Conservation (phyloP, 2,797 vertebrate species). For the Neostethus bicornis region DNA sequence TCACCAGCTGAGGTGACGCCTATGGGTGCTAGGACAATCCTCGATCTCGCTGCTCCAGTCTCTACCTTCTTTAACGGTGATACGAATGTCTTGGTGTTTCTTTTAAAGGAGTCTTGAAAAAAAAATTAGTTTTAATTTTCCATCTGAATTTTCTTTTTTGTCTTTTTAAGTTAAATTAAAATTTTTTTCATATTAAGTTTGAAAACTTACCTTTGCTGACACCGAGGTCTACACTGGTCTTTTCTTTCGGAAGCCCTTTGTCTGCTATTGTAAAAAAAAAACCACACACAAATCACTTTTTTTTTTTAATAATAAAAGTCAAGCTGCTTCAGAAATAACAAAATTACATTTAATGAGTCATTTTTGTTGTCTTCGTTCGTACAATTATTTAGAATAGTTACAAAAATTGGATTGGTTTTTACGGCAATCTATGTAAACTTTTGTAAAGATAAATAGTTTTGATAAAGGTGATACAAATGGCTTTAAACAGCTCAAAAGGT, state of each 20-base stretch:
- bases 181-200: neutral
- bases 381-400: no score
- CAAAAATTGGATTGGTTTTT: no score
- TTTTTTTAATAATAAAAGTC: slow-evolving; percentile 40
- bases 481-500: no score
- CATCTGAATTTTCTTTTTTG: neutral
- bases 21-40: slow-evolving; percentile 83
- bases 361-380: no score
- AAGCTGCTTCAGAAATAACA: neutral
- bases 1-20: slow-evolving; percentile 78
- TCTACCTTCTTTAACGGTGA: slow-evolving; percentile 85
- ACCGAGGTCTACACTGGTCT: slow-evolving; percentile 32
- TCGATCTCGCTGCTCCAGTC: slow-evolving; percentile 82
- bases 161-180: neutral
- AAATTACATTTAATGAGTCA: neutral
- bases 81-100: slow-evolving; percentile 54
- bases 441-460: no score
- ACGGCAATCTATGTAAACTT: no score
- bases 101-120: slow-evolving; percentile 61
- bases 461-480: no score
- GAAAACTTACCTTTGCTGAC: slow-evolving; percentile 30
- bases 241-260: slow-evolving; percentile 77
- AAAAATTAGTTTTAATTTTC: slow-evolving; percentile 8
- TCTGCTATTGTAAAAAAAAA: slow-evolving; percentile 80
- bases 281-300: slow-evolving; percentile 46